These are phyloP conservation scores for Protophormia terraenovae DNA, from an alignment of 2,888 invertebrate genomes.

Conservation along the genomic window DNA sequence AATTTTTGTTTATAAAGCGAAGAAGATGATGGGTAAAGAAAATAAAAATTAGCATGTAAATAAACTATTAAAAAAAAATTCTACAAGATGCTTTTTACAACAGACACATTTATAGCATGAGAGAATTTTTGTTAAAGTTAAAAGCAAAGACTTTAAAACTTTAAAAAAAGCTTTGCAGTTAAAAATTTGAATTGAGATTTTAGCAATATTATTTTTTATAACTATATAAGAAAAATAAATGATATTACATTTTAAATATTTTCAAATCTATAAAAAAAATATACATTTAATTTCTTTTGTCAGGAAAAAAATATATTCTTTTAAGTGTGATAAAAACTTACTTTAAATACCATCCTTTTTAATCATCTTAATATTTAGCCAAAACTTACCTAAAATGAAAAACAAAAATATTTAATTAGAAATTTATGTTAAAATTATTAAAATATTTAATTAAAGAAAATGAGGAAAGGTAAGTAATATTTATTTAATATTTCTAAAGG, in stretches of 20 bases:
- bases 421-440: too few species aligned
- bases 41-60: neutral
- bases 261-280: too few species aligned
- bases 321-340: too few species aligned
- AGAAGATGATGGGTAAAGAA: slow-evolving; percentile 31
- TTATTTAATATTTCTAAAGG: too few species aligned
- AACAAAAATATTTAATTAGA: neutral
- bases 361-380: neutral
- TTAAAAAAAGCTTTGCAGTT: neutral
- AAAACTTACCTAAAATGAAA: slow-evolving; percentile 19
- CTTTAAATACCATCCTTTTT: too few species aligned
- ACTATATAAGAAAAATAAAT: too few species aligned
- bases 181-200: neutral
- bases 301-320: too few species aligned
- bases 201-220: neutral
- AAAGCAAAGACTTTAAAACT: slow-evolving; percentile 39
- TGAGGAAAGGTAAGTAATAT: too few species aligned
- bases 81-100: neutral
- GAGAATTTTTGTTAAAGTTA: neutral
- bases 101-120: slow-evolving; percentile 24
- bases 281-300: too few species aligned
- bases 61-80: slow-evolving; percentile 2
- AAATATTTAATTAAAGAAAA: too few species aligned
- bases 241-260: too few species aligned
- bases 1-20: too few species aligned